Evolutionary conservation across 2,113 vertebrate species (phyloP).

Genomic region (Baryphthengus martii): DNA sequence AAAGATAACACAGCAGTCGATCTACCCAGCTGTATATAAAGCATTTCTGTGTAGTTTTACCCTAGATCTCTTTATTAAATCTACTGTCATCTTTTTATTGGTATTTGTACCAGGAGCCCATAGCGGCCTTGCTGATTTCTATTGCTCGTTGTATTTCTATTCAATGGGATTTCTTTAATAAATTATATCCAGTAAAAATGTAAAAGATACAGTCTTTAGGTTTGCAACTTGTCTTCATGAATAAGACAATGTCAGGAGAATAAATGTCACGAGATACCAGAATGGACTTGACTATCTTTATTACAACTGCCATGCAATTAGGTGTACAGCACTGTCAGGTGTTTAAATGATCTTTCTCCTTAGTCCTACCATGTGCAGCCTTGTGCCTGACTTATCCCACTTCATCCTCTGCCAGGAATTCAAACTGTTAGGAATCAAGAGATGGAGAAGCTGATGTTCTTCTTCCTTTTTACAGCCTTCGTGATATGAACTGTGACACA

Average conservation of each 20-base stretch:
- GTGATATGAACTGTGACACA: background rate
- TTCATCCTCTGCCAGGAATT: background rate
- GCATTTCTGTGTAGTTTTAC: background rate
- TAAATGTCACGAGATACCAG: background rate
- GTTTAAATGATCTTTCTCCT: background rate
- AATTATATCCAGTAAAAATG: background rate
- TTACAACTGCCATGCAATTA: background rate
- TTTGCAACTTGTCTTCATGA: background rate
- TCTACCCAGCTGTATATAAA: background rate
- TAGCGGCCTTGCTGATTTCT: background rate
- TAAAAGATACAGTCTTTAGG: background rate
- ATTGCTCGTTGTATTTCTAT: background rate
- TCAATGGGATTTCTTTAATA: background rate
- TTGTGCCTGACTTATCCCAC: background rate
- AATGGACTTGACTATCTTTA: background rate
- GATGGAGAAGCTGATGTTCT: background rate
- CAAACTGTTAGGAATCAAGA: background rate
- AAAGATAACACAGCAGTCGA: background rate
- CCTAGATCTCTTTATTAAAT: background rate
- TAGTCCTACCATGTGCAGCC: background rate
- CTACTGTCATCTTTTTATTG: background rate
- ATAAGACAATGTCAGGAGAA: background rate
- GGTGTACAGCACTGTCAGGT: rapidly evolving
- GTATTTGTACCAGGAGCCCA: background rate
- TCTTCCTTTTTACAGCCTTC: background rate